Evolutionary conservation across 37 sponge, comb jelly and placozoan species (phyloP).

Genomic region (Lycopodina hypogea): DNA sequence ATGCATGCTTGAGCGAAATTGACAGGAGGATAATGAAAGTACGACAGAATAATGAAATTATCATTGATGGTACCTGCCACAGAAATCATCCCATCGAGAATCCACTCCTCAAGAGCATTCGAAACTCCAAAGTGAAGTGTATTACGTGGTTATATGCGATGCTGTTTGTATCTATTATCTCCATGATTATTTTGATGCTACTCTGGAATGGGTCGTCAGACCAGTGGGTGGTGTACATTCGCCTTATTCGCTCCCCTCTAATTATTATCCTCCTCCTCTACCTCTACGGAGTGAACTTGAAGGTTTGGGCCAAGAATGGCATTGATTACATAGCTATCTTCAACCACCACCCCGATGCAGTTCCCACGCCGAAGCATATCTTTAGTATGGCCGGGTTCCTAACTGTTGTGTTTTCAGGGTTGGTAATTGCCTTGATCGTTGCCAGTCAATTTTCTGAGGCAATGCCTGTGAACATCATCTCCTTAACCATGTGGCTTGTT

Average conservation of each 20-base stretch:
- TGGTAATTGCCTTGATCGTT: conserved; percentile 17
- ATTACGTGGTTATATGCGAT: neutral
- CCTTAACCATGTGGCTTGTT: conserved; percentile 55
- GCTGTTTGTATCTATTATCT: conserved; percentile 1
- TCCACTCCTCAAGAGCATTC: neutral
- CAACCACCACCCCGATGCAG: conserved; percentile 14
- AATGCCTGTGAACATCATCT: conserved; percentile 28
- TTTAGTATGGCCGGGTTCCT: conserved; percentile 50
- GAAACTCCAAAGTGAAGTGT: neutral
- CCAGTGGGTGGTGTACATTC: conserved; percentile 44
- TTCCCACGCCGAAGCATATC: conserved; percentile 51
- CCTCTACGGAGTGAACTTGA: conserved; percentile 65
- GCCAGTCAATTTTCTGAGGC: neutral
- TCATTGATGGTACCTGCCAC: neutral
- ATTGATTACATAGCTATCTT: conserved; percentile 69
- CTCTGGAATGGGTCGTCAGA: neutral
- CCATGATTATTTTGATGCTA: conserved; percentile 14
- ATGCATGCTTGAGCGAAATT: neutral
- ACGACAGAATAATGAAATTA: neutral
- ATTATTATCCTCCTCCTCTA: conserved; percentile 60
- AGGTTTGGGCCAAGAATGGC: conserved; percentile 40
- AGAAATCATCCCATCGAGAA: neutral
- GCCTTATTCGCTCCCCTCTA: conserved; percentile 65
- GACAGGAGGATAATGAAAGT: neutral
- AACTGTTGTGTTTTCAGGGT: conserved; percentile 22